These are phyloP conservation scores for Tachysurus fulvidraco DNA, from an alignment of 2,113 vertebrate species.

Conservation along the genomic window DNA sequence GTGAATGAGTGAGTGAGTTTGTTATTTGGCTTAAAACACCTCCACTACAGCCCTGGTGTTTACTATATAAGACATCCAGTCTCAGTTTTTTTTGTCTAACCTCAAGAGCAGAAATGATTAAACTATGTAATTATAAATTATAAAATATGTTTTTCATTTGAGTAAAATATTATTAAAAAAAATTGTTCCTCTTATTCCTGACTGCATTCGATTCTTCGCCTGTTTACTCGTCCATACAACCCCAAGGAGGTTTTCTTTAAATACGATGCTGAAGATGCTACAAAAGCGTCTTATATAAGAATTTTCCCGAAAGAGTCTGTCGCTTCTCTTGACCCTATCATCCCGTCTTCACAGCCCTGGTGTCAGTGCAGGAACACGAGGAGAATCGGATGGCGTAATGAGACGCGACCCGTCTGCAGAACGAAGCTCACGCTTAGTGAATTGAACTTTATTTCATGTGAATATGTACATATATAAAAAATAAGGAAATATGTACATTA, in stretches of 20 bases:
- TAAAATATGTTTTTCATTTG: too few species aligned
- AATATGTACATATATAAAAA: conserved; percentile 83
- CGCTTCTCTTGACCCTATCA: neutral
- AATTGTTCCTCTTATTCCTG: too few species aligned
- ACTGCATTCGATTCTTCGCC: neutral
- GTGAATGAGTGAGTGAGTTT: too few species aligned
- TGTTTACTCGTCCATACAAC: neutral
- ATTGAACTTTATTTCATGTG: conserved; percentile 79
- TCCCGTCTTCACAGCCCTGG: neutral
- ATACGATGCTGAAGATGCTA: neutral
- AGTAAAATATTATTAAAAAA: too few species aligned
- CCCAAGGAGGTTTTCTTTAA: neutral
- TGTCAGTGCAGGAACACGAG: neutral
- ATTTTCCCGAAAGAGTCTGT: neutral
- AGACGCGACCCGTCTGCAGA: neutral
- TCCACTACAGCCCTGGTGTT: too few species aligned
- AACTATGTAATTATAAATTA: too few species aligned
- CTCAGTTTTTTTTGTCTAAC: too few species aligned
- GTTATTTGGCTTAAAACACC: too few species aligned
- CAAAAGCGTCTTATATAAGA: neutral
- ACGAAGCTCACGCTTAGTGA: conserved; percentile 56
- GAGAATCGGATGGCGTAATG: neutral
- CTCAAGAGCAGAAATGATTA: too few species aligned
- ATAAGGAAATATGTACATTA: conserved; percentile 83
- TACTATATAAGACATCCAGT: too few species aligned